Evolutionary conservation across 2,113 vertebrate species (phyloP).

Genomic region (Tychaedon coryphoeus): DNA sequence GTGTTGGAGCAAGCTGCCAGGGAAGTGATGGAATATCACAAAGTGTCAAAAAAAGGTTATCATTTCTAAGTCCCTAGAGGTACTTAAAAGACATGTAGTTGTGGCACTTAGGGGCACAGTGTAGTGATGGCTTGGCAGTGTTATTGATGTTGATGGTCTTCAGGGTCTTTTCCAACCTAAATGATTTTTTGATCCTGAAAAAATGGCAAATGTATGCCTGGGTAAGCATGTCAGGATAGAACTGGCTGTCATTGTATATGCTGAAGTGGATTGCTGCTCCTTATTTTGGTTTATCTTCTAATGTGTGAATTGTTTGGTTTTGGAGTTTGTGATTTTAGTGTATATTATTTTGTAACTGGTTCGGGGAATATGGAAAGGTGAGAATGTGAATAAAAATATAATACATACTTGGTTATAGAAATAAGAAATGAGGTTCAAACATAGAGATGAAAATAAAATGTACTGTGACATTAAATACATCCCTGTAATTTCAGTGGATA

Average conservation of each 20-base stretch:
- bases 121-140: background rate
- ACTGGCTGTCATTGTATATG: background rate
- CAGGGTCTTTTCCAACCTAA: background rate
- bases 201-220: background rate
- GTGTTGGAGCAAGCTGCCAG: background rate
- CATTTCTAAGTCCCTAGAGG: background rate
- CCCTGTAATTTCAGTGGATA: background rate
- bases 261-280: background rate
- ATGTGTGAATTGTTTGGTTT: background rate
- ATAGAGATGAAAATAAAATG: background rate
- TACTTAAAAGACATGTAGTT: background rate
- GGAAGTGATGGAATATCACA: background rate
- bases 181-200: background rate
- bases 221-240: background rate
- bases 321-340: background rate
- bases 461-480: background rate
- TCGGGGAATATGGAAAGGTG: background rate
- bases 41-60: background rate
- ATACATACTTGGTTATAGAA: background rate
- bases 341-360: background rate
- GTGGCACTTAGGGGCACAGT: background rate
- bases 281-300: background rate
- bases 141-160: background rate
- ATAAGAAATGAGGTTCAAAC: background rate
- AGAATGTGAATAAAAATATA: background rate